Conservation (phyloP, 2,113 vertebrate genomes). For the Poecile atricapillus region DNA sequence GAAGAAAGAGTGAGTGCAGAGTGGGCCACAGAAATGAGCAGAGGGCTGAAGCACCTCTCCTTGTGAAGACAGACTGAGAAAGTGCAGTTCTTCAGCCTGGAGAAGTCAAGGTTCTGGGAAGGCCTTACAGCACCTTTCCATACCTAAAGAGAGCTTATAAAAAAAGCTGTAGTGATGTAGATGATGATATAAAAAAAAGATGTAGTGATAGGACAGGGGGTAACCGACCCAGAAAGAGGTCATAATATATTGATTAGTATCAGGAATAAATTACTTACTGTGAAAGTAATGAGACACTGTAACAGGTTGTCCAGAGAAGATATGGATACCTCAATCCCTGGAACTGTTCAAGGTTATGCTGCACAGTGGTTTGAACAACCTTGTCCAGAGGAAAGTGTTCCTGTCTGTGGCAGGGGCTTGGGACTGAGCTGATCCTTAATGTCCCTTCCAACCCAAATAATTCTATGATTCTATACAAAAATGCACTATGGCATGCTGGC, state of each 20-base stretch:
- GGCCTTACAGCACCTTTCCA: background rate
- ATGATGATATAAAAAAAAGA: background rate
- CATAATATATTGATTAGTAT: background rate
- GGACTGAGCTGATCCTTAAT: background rate
- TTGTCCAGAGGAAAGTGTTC: background rate
- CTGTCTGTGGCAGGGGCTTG: background rate
- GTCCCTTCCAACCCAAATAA: background rate
- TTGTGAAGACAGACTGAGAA: background rate
- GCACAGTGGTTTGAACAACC: background rate
- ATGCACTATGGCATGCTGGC: accelerated
- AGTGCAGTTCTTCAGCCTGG: background rate
- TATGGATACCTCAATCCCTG: background rate
- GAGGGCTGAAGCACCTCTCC: background rate
- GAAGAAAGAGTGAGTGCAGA: background rate
- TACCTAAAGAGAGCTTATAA: background rate
- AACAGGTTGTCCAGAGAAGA: background rate
- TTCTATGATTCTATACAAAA: background rate
- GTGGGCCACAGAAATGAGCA: background rate
- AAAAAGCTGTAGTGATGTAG: background rate
- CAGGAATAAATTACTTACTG: background rate
- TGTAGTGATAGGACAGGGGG: background rate
- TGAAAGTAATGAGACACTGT: background rate
- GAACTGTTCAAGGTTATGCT: background rate
- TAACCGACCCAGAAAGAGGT: background rate
- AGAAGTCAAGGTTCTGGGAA: background rate